Percentiles rank a stretch among this genome's conserved stretches.
phyloP scores from a whole-genome alignment of 1,140 invertebrate species.

The Monomorium pharaonis region DNA sequence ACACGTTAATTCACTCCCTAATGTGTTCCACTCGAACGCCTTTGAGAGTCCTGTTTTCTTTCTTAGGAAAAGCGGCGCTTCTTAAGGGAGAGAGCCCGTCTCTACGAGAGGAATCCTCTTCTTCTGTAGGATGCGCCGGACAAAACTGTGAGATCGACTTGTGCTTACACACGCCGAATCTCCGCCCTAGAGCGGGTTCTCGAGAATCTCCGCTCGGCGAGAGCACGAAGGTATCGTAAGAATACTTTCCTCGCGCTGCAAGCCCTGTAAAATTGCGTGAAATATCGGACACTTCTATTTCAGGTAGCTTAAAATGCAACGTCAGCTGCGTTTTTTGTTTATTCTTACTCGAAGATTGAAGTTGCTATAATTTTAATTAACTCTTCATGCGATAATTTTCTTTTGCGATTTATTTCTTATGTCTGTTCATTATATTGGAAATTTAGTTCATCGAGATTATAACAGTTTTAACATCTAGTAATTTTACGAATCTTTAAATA shows the following conservation, averaged over 20 bases:
- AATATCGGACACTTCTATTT: not conserved
- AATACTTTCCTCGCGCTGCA: slow-evolving; percentile 32
- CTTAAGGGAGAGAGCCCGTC: slow-evolving; percentile 29
- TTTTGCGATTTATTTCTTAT: not conserved
- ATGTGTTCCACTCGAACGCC: slow-evolving; percentile 39
- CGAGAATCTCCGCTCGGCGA: slow-evolving; percentile 22
- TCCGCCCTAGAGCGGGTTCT: slow-evolving; percentile 52
- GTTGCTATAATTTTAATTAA: not conserved
- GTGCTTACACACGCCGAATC: slow-evolving; percentile 29
- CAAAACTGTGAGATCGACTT: slow-evolving; percentile 45
- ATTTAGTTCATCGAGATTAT: not conserved
- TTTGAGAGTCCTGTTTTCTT: slow-evolving; percentile 72
- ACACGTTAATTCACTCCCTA: slow-evolving; percentile 12
- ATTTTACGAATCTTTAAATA: not conserved
- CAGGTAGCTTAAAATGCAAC: not conserved
- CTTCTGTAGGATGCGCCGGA: slow-evolving; percentile 55
- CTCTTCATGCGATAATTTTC: not conserved
- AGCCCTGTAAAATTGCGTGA: not conserved
- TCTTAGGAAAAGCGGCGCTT: slow-evolving; percentile 67
- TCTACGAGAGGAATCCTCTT: slow-evolving; percentile 50
- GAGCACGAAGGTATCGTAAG: slow-evolving; percentile 68
- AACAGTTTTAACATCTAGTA: not conserved
- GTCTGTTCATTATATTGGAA: not conserved
- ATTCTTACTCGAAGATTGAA: not conserved
- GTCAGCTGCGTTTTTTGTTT: not conserved